Conservation (phyloP, 2,888 invertebrate species). For the Rhagonycha lutea region DNA sequence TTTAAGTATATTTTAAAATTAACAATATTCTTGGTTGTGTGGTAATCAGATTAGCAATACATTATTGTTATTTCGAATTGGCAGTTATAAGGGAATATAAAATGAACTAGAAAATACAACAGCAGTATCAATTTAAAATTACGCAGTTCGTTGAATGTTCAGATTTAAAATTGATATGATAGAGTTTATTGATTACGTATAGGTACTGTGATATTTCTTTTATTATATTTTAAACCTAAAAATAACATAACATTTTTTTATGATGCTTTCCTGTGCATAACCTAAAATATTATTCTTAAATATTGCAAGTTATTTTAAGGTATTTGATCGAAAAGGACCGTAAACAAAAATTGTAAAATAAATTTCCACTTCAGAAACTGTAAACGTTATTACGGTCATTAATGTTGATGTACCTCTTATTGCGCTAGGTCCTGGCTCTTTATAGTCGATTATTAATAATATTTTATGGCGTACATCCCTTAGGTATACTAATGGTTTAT, state of each 20-base stretch:
- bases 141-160: background rate
- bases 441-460: conserved; percentile 20
- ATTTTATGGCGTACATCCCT: conserved; percentile 11
- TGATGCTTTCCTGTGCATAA: background rate
- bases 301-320: background rate
- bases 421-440: conserved; percentile 13
- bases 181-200: background rate
- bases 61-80: background rate
- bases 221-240: background rate
- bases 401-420: conserved; percentile 13
- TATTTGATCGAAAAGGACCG: background rate
- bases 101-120: background rate
- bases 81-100: background rate
- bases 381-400: conserved; percentile 15
- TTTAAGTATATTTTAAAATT: background rate
- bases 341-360: conserved; percentile 16
- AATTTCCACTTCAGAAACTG: conserved; percentile 9
- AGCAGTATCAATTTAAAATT: background rate
- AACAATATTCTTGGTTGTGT: background rate
- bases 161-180: background rate
- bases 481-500: conserved; percentile 18
- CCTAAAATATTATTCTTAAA: background rate
- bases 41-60: background rate
- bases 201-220: background rate
- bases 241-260: background rate